Percentiles rank a stretch among this genome's conserved stretches.
Conservation (phyloP, 30 jellyfish, hydroid and myxozoan species). For the Aurelia sp. region DNA sequence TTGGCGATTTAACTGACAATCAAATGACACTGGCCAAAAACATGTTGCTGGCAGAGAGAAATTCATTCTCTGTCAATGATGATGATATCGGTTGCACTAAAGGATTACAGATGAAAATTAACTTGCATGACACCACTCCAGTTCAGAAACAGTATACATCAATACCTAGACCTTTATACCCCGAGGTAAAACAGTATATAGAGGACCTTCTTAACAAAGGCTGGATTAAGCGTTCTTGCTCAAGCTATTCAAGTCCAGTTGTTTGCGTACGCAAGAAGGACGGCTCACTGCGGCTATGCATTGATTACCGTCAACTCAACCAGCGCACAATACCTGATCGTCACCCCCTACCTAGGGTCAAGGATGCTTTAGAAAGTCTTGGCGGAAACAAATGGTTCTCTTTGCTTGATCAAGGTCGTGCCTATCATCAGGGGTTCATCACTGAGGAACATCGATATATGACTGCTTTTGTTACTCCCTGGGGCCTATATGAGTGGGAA, state of each 20-base stretch:
- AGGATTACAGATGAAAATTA: slow-evolving; percentile 7
- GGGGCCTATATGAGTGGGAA: slow-evolving; percentile 51
- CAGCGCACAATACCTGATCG: slow-evolving; percentile 23
- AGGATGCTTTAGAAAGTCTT: slow-evolving; percentile 32
- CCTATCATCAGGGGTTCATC: neutral
- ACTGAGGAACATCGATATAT: slow-evolving; percentile 21
- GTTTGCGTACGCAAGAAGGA: slow-evolving; percentile 43
- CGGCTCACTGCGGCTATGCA: slow-evolving; percentile 41
- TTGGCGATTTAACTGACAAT: no score
- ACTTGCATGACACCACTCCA: slow-evolving; percentile 20
- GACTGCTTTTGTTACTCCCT: slow-evolving; percentile 27
- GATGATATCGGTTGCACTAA: neutral
- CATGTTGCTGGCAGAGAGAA: no score
- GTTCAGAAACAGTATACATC: slow-evolving; percentile 37
- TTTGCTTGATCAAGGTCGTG: slow-evolving; percentile 28
- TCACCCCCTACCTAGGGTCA: slow-evolving; percentile 35
- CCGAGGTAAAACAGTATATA: slow-evolving; percentile 37
- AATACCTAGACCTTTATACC: slow-evolving; percentile 50
- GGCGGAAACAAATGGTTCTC: slow-evolving; percentile 51
- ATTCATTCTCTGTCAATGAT: no score
- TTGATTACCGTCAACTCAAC: slow-evolving; percentile 56
- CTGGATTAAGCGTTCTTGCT: slow-evolving; percentile 10
- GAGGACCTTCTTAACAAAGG: slow-evolving; percentile 44
- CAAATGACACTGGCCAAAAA: no score
- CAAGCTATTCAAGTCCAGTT: slow-evolving; percentile 38